Evolutionary conservation across 2,113 vertebrate species (phyloP).

Genomic region (Lucifuga dentata): DNA sequence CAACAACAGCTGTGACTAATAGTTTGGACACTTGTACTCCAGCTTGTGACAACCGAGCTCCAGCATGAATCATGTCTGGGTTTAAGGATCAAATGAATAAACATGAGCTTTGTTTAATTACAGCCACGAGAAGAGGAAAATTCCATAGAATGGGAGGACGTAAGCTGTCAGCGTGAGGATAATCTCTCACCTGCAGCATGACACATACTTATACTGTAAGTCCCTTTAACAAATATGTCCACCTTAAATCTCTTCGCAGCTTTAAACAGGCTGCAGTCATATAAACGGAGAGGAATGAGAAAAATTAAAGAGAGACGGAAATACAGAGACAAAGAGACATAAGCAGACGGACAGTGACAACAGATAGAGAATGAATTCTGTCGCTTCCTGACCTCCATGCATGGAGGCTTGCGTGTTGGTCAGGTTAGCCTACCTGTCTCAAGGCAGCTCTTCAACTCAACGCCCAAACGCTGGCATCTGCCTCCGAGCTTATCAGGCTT

Average conservation of each 20-base stretch:
- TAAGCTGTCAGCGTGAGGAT: constrained; percentile 61
- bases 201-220: constrained; percentile 31
- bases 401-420: constrained; percentile 43
- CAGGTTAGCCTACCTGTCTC: constrained; percentile 61
- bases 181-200: constrained; percentile 70
- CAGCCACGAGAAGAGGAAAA: constrained; percentile 39
- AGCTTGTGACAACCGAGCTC: constrained; percentile 50
- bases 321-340: constrained; percentile 28
- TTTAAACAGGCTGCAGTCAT: constrained; percentile 23
- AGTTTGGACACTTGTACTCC: constrained; percentile 49
- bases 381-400: constrained; percentile 46
- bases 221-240: constrained; percentile 51
- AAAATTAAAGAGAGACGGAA: neutral
- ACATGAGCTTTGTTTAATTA: constrained; percentile 75
- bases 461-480: constrained; percentile 67
- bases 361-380: constrained; percentile 11
- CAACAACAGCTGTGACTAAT: constrained; percentile 56
- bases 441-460: constrained; percentile 64
- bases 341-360: constrained; percentile 19
- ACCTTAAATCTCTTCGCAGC: constrained; percentile 33
- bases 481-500: constrained; percentile 76
- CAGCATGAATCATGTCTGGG: constrained; percentile 60
- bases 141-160: constrained; percentile 23
- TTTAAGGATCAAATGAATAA: constrained; percentile 75
- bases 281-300: constrained; percentile 6